These are phyloP conservation scores for Caenorhabditis becei DNA, from an alignment of 2,888 invertebrate genomes.

Conservation along the genomic window DNA sequence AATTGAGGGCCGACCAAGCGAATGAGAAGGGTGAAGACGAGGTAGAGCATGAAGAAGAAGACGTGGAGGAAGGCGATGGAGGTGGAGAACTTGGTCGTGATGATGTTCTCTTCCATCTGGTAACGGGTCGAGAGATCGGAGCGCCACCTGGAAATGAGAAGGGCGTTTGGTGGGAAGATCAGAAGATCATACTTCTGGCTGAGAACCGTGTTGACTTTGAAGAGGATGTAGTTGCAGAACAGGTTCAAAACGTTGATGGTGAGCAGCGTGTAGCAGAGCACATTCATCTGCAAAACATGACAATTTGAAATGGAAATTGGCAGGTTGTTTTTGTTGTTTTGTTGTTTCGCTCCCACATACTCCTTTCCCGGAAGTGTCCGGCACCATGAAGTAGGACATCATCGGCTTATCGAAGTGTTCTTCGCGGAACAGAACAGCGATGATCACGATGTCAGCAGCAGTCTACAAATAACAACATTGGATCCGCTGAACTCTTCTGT, in stretches of 20 bases:
- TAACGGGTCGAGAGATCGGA: slow-evolving; percentile 22
- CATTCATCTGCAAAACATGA: slow-evolving; percentile 33
- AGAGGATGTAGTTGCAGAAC: slow-evolving; percentile 20
- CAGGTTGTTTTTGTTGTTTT: neutral
- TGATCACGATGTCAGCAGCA: neutral
- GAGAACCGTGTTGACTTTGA: slow-evolving; percentile 12
- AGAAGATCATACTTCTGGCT: neutral
- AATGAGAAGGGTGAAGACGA: slow-evolving; percentile 18
- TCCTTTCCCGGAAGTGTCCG: slow-evolving; percentile 15
- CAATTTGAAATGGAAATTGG: no score
- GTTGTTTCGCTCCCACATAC: slow-evolving; percentile 1
- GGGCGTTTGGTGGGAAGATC: neutral
- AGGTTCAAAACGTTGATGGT: slow-evolving; percentile 18
- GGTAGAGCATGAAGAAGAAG: slow-evolving; percentile 33
- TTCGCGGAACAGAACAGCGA: neutral
- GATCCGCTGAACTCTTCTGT: neutral
- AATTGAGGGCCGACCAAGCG: slow-evolving; percentile 11
- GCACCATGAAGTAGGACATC: slow-evolving; percentile 33
- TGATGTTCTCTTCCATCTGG: slow-evolving; percentile 49
- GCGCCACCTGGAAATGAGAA: slow-evolving; percentile 18
- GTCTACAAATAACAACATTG: slow-evolving; percentile 4
- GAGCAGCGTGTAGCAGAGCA: slow-evolving; percentile 11
- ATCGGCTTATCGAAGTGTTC: slow-evolving; percentile 38
- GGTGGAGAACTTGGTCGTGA: slow-evolving; percentile 34
- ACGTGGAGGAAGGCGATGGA: slow-evolving; percentile 36